These are phyloP conservation scores for Lordiphosa collinella DNA, from an alignment of 1,140 invertebrate species.

Conservation along the genomic window DNA sequence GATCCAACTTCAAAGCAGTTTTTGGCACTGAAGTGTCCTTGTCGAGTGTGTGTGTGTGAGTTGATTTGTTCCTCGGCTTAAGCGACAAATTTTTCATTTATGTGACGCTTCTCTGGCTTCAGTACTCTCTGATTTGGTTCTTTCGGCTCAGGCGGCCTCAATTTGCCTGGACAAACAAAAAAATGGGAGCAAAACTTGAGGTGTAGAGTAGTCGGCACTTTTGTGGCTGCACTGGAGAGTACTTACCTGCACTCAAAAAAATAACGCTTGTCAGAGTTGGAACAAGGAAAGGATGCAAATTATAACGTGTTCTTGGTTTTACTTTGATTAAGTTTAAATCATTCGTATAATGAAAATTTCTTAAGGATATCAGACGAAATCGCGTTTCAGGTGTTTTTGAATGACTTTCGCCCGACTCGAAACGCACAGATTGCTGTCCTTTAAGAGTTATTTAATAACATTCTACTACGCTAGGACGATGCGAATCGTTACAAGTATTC, in stretches of 20 bases:
- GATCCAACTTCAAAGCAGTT: conserved; percentile 71
- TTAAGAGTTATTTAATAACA: no score
- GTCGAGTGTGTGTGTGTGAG: conserved; percentile 24
- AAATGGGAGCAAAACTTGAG: conserved; percentile 22
- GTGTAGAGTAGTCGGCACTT: conserved; percentile 52
- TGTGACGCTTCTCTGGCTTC: conserved; percentile 57
- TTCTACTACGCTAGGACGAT: no score
- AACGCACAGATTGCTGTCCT: no score
- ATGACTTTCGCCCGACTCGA: no score
- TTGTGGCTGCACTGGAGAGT: conserved; percentile 39
- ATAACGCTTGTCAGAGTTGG: conserved; percentile 14
- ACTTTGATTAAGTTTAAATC: no score
- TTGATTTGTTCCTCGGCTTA: conserved; percentile 50
- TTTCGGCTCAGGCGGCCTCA: conserved; percentile 29
- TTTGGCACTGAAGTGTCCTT: conserved; percentile 62
- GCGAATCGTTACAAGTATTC: no score
- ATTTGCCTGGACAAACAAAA: conserved; percentile 26
- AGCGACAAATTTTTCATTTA: conserved; percentile 68
- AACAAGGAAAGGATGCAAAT: background rate
- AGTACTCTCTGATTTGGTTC: conserved; percentile 20
- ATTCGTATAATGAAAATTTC: no score
- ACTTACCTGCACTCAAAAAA: background rate
- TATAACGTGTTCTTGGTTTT: background rate
- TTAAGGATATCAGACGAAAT: no score
- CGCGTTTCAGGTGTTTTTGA: no score